Percentiles rank a stretch among this genome's conserved stretches.
These are phyloP conservation scores for Oostethus manadensis DNA, from an alignment of 2,113 vertebrate species.

Conservation along the genomic window DNA sequence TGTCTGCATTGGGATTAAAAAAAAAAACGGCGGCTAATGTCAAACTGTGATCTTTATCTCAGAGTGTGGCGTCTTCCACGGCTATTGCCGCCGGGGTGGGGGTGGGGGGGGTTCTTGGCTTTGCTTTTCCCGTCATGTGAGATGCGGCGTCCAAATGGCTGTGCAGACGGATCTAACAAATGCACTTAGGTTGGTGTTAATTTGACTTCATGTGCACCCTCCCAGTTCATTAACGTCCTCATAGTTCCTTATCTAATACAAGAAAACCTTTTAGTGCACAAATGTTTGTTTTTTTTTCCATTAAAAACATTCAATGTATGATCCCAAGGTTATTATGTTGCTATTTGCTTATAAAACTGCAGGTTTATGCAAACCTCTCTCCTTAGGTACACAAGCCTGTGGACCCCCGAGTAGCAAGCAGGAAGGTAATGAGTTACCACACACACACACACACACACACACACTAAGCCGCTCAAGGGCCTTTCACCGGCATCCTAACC, in stretches of 20 bases:
- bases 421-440: constrained; percentile 23
- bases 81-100: constrained; percentile 16
- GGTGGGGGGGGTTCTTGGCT: constrained; percentile 10
- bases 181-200: constrained; percentile 19
- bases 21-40: constrained; percentile 33
- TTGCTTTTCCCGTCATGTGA: constrained; percentile 29
- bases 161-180: not conserved
- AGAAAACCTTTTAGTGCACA: not conserved
- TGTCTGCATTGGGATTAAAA: constrained; percentile 43
- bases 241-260: too few relatives aligned
- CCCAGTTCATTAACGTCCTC: too few relatives aligned
- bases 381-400: not conserved
- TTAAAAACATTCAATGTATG: constrained; percentile 2
- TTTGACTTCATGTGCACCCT: too few relatives aligned
- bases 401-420: constrained; percentile 2
- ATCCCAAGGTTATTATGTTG: not conserved
- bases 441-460: constrained; percentile 6
- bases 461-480: constrained; percentile 30
- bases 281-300: too few relatives aligned
- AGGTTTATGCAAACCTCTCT: not conserved
- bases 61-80: constrained; percentile 13
- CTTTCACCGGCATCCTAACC: constrained; percentile 22
- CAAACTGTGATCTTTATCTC: constrained; percentile 58
- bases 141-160: constrained; percentile 21
- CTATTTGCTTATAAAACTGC: not conserved